Evolutionary conservation across 2,113 vertebrate genomes (phyloP).

Genomic region (Morone saxatilis): DNA sequence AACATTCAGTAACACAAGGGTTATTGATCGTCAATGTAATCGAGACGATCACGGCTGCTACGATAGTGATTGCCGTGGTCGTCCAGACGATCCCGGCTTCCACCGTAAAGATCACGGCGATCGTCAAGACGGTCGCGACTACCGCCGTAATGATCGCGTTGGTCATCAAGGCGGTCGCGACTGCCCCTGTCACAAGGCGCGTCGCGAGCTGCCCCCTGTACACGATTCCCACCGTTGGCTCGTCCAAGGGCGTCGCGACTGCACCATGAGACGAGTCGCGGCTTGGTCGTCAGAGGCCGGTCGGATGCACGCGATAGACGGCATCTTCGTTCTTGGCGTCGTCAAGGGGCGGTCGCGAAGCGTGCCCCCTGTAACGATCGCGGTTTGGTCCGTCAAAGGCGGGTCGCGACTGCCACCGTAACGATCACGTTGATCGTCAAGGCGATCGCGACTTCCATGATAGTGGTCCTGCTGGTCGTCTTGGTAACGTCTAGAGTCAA

Average conservation of each 20-base stretch:
- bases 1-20: conserved; percentile 31
- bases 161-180: conserved; percentile 53
- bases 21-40: conserved; percentile 8
- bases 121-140: conserved; percentile 56
- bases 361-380: neutral
- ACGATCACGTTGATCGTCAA: conserved; percentile 35
- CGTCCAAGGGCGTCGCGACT: too few species aligned
- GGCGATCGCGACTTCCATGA: conserved; percentile 44
- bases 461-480: conserved; percentile 22
- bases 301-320: too few species aligned
- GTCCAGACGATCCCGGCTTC: conserved; percentile 49
- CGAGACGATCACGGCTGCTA: conserved; percentile 19
- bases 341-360: too few species aligned
- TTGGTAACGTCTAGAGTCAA: conserved; percentile 36
- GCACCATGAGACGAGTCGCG: conserved; percentile 32
- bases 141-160: conserved; percentile 8
- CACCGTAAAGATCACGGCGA: neutral
- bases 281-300: too few species aligned
- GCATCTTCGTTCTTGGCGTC: too few species aligned
- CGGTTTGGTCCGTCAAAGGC: conserved; percentile 49
- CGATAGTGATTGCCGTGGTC: neutral
- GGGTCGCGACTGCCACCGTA: conserved; percentile 29
- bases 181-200: too few species aligned
- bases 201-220: too few species aligned
- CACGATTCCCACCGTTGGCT: too few species aligned